Base-by-base conservation (phyloP, 1,140 invertebrate species). In the Sminthurides bifidus region DNA sequence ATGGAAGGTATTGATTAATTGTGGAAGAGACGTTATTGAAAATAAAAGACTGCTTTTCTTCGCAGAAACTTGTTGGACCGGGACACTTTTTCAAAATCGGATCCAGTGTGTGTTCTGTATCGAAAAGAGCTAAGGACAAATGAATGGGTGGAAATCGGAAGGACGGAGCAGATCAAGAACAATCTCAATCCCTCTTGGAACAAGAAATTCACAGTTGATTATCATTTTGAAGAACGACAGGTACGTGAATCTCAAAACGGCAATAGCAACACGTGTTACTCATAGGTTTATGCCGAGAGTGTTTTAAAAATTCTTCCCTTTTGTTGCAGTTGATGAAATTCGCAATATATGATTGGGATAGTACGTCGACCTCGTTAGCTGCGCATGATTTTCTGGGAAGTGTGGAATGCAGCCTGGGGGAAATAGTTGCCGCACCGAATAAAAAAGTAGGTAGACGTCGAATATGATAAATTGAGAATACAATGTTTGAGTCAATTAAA, bases 151-250 rank as follows among this genome's bases (percentile, higher is more conserved):
- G 71, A 73, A 57, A 62, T 75, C 57, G 76, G 75, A 21, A 61
- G 76, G 40, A 78, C 76, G 19, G 76, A 78, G 64, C 68, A 69
- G 29, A 71, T 78, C 15, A 70, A 70, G 65, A 76, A 78, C 66
- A 74, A 69, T 60, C 63, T 77, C 38, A 76, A 76, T 66, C 76
- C 76, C 27, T 68, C 74, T 52, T 78, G 76, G 71, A 70, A 71
- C 4, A 74, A 72, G 52, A 76, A 75, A 63, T 73, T 78, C 64
- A 61, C 69, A 2, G 58, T 78, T 12, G 68, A 76, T 43, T 78
- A 77, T 59, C 71, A 68, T 54, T 79, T 79, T 70, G 77, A 79
- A 67, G 72, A 76, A 66, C 58, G 65, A 56, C 66, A 68, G 41
- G 63, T 66, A 52, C 44, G 37, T 27, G 29, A 12, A 12, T 35